These are phyloP conservation scores for Symphodus melops DNA, from an alignment of 2,113 vertebrate species.

Conservation along the genomic window DNA sequence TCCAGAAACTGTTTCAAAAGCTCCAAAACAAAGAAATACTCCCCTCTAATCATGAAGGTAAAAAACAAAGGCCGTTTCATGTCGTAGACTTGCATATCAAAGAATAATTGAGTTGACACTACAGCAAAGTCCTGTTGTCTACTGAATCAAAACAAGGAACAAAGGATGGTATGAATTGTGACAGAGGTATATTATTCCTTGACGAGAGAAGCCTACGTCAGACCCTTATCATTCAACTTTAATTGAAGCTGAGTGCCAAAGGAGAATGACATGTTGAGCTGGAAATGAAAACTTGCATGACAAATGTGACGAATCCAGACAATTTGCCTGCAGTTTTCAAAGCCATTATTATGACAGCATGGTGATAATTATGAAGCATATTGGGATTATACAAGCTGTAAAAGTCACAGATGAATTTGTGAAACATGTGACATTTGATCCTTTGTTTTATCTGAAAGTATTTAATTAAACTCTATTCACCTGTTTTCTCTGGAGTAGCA, in stretches of 20 bases:
- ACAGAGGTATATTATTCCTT: not conserved
- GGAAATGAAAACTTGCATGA: conserved; percentile 46
- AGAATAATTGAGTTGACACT: not conserved
- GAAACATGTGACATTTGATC: too few relatives aligned
- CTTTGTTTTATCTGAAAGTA: too few relatives aligned
- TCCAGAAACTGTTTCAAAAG: conserved; percentile 19
- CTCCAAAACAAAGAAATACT: conserved; percentile 24
- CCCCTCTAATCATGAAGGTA: not conserved
- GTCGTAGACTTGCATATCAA: too few relatives aligned
- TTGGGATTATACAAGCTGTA: conserved; percentile 6
- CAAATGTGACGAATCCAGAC: conserved; percentile 60
- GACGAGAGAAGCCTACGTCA: conserved; percentile 38
- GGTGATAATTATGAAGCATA: conserved; percentile 62
- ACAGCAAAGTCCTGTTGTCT: conserved; percentile 8
- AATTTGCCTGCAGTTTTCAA: conserved; percentile 52
- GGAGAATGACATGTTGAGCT: conserved; percentile 56
- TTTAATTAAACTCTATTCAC: too few relatives aligned
- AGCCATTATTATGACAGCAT: conserved; percentile 41
- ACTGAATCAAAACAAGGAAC: conserved; percentile 17
- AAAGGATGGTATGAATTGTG: conserved; percentile 30
- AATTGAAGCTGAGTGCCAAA: conserved; percentile 61
- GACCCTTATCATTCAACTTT: conserved; percentile 59
- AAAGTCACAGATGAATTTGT: too few relatives aligned
- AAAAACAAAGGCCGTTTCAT: too few relatives aligned
- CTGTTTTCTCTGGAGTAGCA: too few relatives aligned